phyloP scores from a whole-genome alignment of 2,797 vertebrate genomes.

The Lacerta viridis region DNA sequence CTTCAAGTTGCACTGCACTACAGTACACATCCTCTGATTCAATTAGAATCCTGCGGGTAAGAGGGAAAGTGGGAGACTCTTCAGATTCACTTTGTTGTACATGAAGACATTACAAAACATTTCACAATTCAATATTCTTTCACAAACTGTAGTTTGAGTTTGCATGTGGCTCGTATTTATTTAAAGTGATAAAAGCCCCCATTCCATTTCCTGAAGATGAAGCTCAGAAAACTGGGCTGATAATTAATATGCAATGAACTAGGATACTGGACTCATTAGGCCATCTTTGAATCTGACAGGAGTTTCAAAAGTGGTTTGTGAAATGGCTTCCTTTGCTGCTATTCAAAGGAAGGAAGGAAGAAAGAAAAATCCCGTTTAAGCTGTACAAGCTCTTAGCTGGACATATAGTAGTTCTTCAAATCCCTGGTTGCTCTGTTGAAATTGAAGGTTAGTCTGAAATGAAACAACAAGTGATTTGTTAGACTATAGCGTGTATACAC shows the following conservation, averaged over 20 bases:
- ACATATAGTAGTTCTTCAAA: background rate
- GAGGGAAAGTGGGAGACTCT: background rate
- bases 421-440: background rate
- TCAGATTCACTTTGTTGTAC: no score
- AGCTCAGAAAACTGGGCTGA: background rate
- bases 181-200: background rate
- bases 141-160: background rate
- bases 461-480: background rate
- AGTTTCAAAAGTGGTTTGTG: background rate
- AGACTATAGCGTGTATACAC: background rate
- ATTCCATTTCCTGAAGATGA: background rate
- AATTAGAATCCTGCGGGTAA: background rate
- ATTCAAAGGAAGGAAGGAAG: background rate
- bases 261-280: background rate
- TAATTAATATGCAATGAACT: background rate
- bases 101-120: background rate
- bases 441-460: slow-evolving; percentile 10
- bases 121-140: background rate
- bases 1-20: background rate
- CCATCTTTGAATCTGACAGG: background rate
- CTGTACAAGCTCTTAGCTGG: background rate
- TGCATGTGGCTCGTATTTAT: background rate
- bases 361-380: background rate
- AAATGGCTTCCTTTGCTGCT: background rate
- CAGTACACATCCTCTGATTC: background rate